Evolutionary conservation across 2,113 vertebrate genomes (phyloP).

Genomic region (Scolopax mira): DNA sequence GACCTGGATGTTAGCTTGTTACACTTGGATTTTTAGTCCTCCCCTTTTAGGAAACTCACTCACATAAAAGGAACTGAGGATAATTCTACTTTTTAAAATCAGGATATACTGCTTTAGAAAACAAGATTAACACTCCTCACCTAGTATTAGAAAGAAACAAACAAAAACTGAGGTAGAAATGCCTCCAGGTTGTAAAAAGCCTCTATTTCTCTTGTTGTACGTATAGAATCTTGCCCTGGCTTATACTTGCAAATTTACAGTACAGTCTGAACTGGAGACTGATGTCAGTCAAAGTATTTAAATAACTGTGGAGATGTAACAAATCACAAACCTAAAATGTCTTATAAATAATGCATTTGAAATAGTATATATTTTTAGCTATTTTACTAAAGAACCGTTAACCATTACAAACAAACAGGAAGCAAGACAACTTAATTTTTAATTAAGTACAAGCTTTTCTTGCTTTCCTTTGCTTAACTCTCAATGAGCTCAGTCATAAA

Average conservation of each 20-base stretch:
- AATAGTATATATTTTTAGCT: neutral
- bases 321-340: neutral
- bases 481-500: neutral
- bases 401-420: neutral
- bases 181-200: neutral
- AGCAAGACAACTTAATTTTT: neutral
- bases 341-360: neutral
- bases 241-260: neutral
- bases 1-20: neutral
- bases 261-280: neutral
- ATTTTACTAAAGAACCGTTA: neutral
- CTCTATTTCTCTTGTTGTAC: neutral
- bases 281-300: neutral
- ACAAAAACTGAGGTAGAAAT: neutral
- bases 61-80: neutral
- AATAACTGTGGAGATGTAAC: neutral
- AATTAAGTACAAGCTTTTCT: neutral
- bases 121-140: neutral
- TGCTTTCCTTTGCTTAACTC: neutral
- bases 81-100: neutral
- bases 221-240: neutral
- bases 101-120: neutral
- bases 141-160: neutral
- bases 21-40: neutral
- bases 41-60: neutral